These are phyloP conservation scores for Dichetophora obliterata DNA, from an alignment of 2,888 invertebrate genomes.

Conservation along the genomic window DNA sequence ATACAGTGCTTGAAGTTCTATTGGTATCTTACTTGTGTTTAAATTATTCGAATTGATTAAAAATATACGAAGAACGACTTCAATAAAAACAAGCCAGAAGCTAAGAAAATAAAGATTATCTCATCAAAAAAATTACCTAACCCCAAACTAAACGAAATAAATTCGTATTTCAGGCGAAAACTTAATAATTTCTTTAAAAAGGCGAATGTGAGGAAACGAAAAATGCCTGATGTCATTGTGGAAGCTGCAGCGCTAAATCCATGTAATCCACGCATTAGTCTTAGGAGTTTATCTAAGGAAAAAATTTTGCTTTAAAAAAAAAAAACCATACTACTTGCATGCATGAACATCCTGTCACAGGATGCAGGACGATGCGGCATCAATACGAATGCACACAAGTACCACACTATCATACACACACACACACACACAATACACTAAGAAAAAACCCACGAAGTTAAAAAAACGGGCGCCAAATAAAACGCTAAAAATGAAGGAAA, in stretches of 20 bases:
- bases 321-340: neutral
- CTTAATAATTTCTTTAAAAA: no score
- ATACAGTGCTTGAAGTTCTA: no score
- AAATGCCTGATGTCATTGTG: slow-evolving; percentile 8
- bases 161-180: no score
- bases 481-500: slow-evolving; percentile 26
- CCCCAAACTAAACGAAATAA: no score
- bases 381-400: slow-evolving; percentile 24
- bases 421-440: neutral
- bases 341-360: slow-evolving; percentile 32
- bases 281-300: slow-evolving; percentile 38
- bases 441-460: neutral
- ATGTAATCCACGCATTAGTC: slow-evolving; percentile 66
- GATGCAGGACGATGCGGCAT: slow-evolving; percentile 32
- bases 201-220: neutral
- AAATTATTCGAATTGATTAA: no score
- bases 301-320: slow-evolving; percentile 25
- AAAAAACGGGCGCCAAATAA: slow-evolving; percentile 41
- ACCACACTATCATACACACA: slow-evolving; percentile 17
- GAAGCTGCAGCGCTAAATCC: slow-evolving; percentile 64
- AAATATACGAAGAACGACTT: no score
- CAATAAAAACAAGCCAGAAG: no score
- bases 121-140: no score
- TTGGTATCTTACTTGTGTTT: no score
- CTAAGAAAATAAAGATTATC: no score